These are phyloP conservation scores for Felis chaus DNA, from an alignment of 2,113 vertebrate genomes.

Conservation along the genomic window DNA sequence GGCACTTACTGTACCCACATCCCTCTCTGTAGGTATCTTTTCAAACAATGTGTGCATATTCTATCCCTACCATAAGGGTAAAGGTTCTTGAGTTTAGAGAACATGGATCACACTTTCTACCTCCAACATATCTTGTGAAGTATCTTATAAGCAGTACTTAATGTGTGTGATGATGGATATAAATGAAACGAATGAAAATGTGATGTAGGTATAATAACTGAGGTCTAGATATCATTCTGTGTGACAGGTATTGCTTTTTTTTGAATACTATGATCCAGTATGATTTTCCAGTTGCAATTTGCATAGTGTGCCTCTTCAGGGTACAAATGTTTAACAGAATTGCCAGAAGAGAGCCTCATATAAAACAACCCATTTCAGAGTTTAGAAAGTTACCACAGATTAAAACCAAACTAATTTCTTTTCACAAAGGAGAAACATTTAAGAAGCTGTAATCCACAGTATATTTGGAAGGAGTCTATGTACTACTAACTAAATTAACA, in stretches of 20 bases:
- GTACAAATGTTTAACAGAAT: neutral
- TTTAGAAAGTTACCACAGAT: neutral
- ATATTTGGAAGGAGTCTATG: neutral
- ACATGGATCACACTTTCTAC: neutral
- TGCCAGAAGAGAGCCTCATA: neutral
- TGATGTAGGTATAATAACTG: neutral
- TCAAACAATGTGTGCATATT: neutral
- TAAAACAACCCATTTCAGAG: neutral
- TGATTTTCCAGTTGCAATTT: neutral
- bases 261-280: neutral
- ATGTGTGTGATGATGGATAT: neutral
- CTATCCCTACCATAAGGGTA: neutral
- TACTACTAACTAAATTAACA: conserved; percentile 40
- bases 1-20: neutral
- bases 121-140: neutral
- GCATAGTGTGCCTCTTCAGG: neutral
- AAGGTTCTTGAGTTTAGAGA: neutral
- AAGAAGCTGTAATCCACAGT: neutral
- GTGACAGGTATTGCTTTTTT: neutral
- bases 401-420: neutral
- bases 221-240: neutral
- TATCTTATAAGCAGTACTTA: neutral
- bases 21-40: neutral
- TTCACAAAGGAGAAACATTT: neutral
- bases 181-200: neutral